phyloP scores from a whole-genome alignment of 1,140 invertebrate species.

The Pseudachorutes palmiensis region DNA sequence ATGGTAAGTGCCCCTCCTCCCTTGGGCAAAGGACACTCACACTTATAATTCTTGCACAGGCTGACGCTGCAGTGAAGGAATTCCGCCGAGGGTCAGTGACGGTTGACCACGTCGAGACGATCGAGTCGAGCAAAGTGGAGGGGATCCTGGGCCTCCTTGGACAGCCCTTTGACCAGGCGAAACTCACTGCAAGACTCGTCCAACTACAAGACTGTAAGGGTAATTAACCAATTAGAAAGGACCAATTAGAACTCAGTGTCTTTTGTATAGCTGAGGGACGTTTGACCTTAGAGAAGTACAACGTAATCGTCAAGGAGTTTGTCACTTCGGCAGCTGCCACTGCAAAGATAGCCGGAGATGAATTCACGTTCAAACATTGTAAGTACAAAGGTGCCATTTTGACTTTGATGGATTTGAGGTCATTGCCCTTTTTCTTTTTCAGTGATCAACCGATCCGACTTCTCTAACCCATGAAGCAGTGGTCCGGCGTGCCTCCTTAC shows the following conservation, averaged over 20 bases:
- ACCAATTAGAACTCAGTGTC: neutral
- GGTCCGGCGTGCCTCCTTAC: too few species aligned
- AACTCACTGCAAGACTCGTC: neutral
- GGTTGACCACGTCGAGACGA: neutral
- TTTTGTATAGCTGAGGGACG: neutral
- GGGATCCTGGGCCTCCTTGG: conserved; percentile 11
- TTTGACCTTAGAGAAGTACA: neutral
- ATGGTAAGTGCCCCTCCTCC: neutral
- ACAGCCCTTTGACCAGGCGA: conserved; percentile 11
- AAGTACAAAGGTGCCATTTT: conserved; percentile 2
- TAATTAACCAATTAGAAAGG: neutral
- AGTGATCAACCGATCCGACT: too few species aligned
- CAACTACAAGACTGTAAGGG: conserved; percentile 7
- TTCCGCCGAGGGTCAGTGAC: conserved; percentile 8
- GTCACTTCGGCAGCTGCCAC: neutral
- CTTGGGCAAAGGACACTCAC: too few species aligned
- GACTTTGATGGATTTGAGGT: too few species aligned
- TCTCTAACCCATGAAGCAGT: too few species aligned
- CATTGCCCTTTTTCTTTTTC: too few species aligned
- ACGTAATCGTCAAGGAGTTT: conserved; percentile 9
- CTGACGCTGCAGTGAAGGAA: conserved; percentile 2
- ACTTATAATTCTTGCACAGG: neutral
- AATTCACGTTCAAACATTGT: conserved; percentile 16
- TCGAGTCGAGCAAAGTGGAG: conserved; percentile 1
- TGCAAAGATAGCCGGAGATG: conserved; percentile 17